Base-by-base conservation (phyloP, 2,888 invertebrate species). In the Sipunculus nudus region DNA sequence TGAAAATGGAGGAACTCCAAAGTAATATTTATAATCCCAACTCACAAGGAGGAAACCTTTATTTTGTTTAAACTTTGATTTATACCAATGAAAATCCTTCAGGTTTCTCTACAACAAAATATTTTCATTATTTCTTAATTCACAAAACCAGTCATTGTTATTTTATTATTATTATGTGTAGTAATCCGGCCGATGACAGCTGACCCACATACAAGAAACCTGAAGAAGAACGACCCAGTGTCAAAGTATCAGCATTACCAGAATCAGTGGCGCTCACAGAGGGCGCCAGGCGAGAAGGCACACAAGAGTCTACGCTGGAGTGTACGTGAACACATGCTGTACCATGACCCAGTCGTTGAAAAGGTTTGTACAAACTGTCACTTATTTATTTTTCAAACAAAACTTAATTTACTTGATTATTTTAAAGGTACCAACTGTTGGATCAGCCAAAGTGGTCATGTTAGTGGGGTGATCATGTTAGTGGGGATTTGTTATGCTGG, bases 261-360 rank as follows among this genome's bases (percentile, higher is more conserved):
- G 41, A 73, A 75, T 61, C 67, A 67, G 16, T 83, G 82, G 83
- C 59, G 72, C 19, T 35, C 57, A 3, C 75, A 80, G 61, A 67
- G 70, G 41, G 77, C 78, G 1, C 82, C 83, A 6, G 83, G 82
- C 8, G 83, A 83, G 63, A 78, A 80, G 59, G 62, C 66, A n/a
- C 83, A 79, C 63, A 77, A 78, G 60, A 70, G 72, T 28, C 71
- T 83, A 13, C 70, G 82, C 31, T 81, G 82, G 82, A 76, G 74
- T 61, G 72, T 83, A 21, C 63, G 79, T 48, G 81, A 78, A 67
- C 77, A 80, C 60, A 80, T 84, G 80, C 67, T 81, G 19, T 68
- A 76, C 4, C 77, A 79, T 46, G 80, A 80, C 62, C 74, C 73
- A 26, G 73, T 79, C 45, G 77, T 78, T 53, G 38, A 66, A 43